Percentiles rank a stretch among this genome's conserved stretches.
Conservation (phyloP, 2,113 vertebrate species). For the Climacteris rufus region DNA sequence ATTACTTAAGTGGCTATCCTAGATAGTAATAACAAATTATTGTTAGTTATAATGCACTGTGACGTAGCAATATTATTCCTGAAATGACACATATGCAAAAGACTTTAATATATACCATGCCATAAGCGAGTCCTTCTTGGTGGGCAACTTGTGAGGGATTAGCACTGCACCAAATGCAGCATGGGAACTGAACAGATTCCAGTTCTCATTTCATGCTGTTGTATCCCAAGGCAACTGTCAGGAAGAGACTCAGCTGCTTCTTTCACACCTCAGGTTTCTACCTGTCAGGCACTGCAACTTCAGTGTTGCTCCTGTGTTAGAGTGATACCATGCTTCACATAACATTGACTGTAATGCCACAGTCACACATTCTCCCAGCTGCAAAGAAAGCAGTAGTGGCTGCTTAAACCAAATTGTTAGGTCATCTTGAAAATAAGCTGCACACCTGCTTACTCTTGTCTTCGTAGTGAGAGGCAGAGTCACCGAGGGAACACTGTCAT, state of each 20-base stretch:
- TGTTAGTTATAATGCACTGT: background rate
- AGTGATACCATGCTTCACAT: accelerated
- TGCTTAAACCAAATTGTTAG: background rate
- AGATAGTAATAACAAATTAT: background rate
- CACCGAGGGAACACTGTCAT: background rate
- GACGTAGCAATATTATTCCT: background rate
- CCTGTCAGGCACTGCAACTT: background rate
- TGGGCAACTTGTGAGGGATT: background rate
- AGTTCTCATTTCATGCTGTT: background rate
- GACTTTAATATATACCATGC: background rate
- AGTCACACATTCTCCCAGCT: background rate
- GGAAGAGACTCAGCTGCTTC: background rate
- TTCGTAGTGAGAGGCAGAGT: background rate
- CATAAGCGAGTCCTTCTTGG: background rate
- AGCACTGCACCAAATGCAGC: background rate
- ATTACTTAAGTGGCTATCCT: background rate
- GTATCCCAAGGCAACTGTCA: background rate
- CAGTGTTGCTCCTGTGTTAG: background rate
- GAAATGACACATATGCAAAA: background rate
- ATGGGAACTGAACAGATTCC: background rate
- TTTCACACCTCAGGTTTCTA: background rate
- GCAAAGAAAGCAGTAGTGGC: background rate
- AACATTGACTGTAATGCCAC: accelerated
- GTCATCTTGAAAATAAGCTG: background rate
- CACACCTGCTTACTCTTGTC: background rate